These are phyloP conservation scores for Podarcis lilfordi DNA, from an alignment of 2,797 vertebrate species.

Conservation along the genomic window DNA sequence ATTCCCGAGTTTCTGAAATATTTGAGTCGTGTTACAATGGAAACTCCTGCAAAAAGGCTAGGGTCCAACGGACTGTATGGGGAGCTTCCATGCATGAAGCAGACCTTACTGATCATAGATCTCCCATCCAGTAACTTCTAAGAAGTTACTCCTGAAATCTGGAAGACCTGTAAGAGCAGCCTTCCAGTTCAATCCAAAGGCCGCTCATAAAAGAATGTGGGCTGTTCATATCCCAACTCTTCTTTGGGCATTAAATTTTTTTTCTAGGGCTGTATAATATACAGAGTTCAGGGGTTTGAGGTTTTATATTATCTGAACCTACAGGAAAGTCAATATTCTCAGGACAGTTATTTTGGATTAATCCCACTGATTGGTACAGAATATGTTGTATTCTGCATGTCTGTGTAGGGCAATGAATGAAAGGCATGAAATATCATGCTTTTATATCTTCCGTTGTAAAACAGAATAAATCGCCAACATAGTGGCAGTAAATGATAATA, in stretches of 20 bases:
- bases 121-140: too few relatives aligned
- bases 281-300: background rate
- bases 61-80: background rate
- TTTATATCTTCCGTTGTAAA: background rate
- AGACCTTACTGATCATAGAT: background rate
- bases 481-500: background rate
- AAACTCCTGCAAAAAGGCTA: background rate
- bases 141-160: background rate
- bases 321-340: background rate
- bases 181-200: background rate
- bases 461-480: background rate
- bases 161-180: background rate
- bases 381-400: background rate
- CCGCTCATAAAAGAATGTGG: background rate
- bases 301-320: background rate
- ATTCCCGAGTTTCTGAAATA: background rate
- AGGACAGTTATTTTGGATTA: background rate
- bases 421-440: background rate
- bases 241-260: background rate
- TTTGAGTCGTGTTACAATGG: background rate
- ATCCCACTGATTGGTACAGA: background rate
- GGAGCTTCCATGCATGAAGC: background rate
- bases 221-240: too few relatives aligned
- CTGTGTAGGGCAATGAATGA: background rate
- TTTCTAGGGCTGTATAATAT: background rate